Conservation (phyloP, 1,140 invertebrate genomes). For the Leptopilina clavipes region DNA sequence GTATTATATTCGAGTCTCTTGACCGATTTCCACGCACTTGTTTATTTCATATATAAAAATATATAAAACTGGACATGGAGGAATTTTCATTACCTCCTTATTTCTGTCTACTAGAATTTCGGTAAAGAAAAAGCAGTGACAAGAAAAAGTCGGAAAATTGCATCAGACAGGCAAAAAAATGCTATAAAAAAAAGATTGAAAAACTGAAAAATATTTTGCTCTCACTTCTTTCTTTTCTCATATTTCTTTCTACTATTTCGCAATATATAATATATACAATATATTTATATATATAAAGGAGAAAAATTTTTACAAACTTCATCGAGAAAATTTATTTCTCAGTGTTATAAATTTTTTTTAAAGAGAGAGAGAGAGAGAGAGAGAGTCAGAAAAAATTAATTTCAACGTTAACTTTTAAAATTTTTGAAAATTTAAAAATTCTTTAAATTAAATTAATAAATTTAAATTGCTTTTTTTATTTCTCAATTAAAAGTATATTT, state of each 20-base stretch:
- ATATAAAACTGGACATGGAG: slow-evolving; percentile 36
- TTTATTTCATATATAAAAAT: slow-evolving; percentile 42
- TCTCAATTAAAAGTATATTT: neutral
- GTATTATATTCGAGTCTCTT: slow-evolving; percentile 51
- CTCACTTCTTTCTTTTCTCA: neutral
- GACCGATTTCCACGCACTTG: slow-evolving; percentile 53
- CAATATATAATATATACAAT: no score
- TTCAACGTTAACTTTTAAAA: no score
- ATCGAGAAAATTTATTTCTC: no score
- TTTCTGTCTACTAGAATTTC: slow-evolving; percentile 36
- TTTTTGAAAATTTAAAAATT: no score
- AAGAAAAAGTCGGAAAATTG: slow-evolving; percentile 12
- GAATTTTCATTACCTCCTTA: slow-evolving; percentile 37
- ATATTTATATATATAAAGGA: no score
- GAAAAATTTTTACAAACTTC: no score
- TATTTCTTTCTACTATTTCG: neutral
- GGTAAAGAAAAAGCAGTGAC: neutral
- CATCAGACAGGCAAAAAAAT: neutral
- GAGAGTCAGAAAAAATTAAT: no score
- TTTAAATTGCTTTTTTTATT: no score
- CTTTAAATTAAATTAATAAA: no score
- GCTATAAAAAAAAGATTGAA: neutral
- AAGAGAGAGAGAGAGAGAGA: no score
- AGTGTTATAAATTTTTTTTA: no score
- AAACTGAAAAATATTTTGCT: neutral